phyloP scores from a whole-genome alignment of 2,113 vertebrate genomes.

The Ceyx margarethae region DNA sequence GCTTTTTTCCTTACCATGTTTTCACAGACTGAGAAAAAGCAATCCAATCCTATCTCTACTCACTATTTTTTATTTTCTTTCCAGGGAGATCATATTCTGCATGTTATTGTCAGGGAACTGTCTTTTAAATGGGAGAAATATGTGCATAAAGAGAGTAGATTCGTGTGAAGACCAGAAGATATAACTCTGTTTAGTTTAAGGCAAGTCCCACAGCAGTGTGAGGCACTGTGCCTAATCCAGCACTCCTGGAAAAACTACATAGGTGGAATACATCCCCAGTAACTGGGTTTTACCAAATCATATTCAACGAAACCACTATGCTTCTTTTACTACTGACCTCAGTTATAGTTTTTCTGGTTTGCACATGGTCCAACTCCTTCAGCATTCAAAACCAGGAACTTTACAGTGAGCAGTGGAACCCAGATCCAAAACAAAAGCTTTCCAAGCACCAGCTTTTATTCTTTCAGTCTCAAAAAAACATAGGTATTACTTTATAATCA shows the following conservation, averaged over 20 bases:
- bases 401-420: neutral
- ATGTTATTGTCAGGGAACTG: neutral
- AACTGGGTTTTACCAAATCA: neutral
- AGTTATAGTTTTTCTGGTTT: neutral
- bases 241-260: neutral
- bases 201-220: neutral
- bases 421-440: neutral
- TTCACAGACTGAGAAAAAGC: neutral
- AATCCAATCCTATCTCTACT: neutral
- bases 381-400: neutral
- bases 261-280: neutral
- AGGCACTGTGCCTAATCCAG: neutral
- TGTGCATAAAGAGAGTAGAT: rapidly evolving
- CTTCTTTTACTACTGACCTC: neutral
- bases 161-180: neutral
- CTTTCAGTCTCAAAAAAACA: neutral
- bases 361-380: neutral
- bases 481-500: neutral
- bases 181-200: neutral
- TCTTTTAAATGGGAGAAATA: neutral
- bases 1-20: rapidly evolving
- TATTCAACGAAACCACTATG: neutral
- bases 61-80: neutral
- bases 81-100: neutral
- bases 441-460: neutral